Conservation (phyloP, 2,888 invertebrate genomes). For the Exephanes ischioxanthus region DNA sequence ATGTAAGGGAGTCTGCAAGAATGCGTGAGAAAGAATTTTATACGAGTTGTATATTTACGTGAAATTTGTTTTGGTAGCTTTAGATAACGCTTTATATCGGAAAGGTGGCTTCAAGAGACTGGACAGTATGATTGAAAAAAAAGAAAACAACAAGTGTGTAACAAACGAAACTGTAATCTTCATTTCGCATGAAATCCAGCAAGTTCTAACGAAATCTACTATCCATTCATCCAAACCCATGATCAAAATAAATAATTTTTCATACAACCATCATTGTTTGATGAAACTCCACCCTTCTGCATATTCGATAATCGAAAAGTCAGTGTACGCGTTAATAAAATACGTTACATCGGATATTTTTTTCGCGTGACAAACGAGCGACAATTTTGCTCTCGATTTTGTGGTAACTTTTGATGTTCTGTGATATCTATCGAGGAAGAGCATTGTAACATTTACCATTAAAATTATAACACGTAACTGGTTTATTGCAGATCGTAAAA, state of each 20-base stretch:
- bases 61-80: slow-evolving; percentile 66
- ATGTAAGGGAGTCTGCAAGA: slow-evolving; percentile 64
- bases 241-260: slow-evolving; percentile 79
- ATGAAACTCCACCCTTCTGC: slow-evolving; percentile 6
- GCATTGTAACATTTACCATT: slow-evolving; percentile 26
- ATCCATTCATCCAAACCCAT: slow-evolving; percentile 68
- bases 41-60: slow-evolving; percentile 75
- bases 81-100: slow-evolving; percentile 63
- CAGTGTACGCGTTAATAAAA: not conserved
- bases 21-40: slow-evolving; percentile 74
- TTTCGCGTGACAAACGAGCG: too few species aligned
- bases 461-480: slow-evolving; percentile 48
- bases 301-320: not conserved
- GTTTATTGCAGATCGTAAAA: slow-evolving; percentile 25
- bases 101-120: slow-evolving; percentile 57
- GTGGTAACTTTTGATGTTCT: not conserved
- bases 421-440: not conserved
- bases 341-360: not conserved
- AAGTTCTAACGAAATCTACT: slow-evolving; percentile 59
- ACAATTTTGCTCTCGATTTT: not conserved
- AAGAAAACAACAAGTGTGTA: slow-evolving; percentile 40
- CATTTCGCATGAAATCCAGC: slow-evolving; percentile 47
- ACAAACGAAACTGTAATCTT: slow-evolving; percentile 56
- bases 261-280: slow-evolving; percentile 69
- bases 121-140: slow-evolving; percentile 50